A percentile compares a stretch with the other conserved stretches of the same genome.
These are phyloP conservation scores for Drosophila erecta DNA, from an alignment of 1,140 invertebrate species.

Conservation along the genomic window DNA sequence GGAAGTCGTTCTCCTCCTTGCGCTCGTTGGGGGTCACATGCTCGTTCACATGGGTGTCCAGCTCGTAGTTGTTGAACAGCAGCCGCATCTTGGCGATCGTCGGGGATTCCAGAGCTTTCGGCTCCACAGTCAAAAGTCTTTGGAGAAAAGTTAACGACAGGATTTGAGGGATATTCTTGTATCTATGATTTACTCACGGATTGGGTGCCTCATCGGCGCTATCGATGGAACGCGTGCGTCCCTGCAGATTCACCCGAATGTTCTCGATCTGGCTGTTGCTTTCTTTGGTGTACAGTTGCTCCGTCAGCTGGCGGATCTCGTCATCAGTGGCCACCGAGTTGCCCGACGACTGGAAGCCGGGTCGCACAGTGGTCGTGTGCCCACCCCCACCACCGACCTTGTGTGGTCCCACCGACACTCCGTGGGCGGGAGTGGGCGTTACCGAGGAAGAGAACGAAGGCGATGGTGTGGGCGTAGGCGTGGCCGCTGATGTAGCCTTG, in stretches of 20 bases:
- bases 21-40: slow-evolving; percentile 90
- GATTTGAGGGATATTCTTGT: no score
- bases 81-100: slow-evolving; percentile 89
- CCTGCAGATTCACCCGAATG: slow-evolving; percentile 90
- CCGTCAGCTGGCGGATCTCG: slow-evolving; percentile 86
- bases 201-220: slow-evolving; percentile 89
- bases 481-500: not conserved
- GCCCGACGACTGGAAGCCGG: slow-evolving; percentile 62
- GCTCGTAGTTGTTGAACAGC: slow-evolving; percentile 91
- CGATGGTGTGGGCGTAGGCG: slow-evolving; percentile 2
- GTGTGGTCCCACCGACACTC: slow-evolving; percentile 57
- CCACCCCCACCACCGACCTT: slow-evolving; percentile 5
- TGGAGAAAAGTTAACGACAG: not conserved
- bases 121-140: slow-evolving; percentile 62
- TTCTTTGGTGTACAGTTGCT: slow-evolving; percentile 90
- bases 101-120: slow-evolving; percentile 82
- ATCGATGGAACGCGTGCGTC: slow-evolving; percentile 88
- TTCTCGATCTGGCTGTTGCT: slow-evolving; percentile 88
- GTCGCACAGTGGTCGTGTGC: slow-evolving; percentile 57
- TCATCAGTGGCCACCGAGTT: slow-evolving; percentile 84
- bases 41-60: slow-evolving; percentile 90
- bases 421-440: slow-evolving; percentile 7
- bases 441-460: not conserved
- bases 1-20: slow-evolving; percentile 90
- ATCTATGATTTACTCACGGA: slow-evolving; percentile 86